phyloP scores from a whole-genome alignment of 2,797 vertebrate species.

The Myotis myotis region DNA sequence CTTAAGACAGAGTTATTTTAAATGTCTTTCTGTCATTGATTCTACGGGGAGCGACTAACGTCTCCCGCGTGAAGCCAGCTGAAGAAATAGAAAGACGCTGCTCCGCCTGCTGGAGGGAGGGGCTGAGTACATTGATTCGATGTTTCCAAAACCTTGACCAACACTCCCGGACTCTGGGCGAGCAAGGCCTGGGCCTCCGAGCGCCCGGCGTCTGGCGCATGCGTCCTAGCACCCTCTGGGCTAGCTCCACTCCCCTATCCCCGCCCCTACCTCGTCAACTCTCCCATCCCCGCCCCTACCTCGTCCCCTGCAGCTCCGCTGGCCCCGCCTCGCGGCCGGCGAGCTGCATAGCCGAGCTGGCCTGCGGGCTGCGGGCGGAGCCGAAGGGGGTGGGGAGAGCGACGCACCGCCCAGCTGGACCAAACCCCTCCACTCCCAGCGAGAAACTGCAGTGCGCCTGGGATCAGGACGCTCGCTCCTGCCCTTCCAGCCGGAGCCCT shows the following conservation, averaged over 20 bases:
- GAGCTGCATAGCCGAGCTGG: no score
- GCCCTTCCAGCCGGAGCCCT: neutral
- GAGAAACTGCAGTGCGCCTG: neutral
- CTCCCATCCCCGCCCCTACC: neutral
- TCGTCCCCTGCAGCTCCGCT: rapidly evolving
- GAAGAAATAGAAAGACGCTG: constrained; percentile 10
- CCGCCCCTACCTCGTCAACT: neutral
- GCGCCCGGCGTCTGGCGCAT: neutral
- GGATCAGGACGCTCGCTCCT: no score
- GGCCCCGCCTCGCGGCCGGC: neutral
- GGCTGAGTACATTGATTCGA: neutral
- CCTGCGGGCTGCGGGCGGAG: neutral
- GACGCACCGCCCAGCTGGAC: neutral
- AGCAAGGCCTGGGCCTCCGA: rapidly evolving
- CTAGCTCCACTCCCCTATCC: neutral
- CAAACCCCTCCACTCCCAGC: neutral
- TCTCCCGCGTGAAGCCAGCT: constrained; percentile 1
- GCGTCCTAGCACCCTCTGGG: neutral
- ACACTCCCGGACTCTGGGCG: rapidly evolving
- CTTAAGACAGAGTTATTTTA: neutral
- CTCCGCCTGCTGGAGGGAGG: constrained; percentile 59
- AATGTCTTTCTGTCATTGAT: neutral
- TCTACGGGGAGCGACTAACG: neutral
- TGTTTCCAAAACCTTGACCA: neutral
- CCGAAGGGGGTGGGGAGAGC: constrained; percentile 54